Percentiles rank a stretch among this genome's conserved stretches.
Conservation (phyloP, 1,140 invertebrate species). For the Paracyclopina nana region DNA sequence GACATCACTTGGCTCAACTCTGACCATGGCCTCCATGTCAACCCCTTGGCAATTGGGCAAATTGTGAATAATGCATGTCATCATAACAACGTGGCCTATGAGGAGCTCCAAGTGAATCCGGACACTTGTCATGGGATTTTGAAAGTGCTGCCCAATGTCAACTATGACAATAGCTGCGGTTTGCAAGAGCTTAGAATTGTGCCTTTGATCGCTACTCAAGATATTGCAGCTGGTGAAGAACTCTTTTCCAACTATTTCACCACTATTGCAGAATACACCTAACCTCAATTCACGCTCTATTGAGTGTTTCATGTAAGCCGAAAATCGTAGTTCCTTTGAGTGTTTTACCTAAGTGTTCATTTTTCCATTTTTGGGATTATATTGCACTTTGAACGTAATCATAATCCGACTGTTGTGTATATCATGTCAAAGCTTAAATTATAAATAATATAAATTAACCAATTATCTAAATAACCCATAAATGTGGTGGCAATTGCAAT, state of each 20-base stretch:
- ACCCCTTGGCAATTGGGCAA: constrained; percentile 6
- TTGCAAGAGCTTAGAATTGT: not conserved
- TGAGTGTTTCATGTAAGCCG: too few species aligned
- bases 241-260: not conserved
- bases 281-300: too few species aligned
- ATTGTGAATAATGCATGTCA: not conserved
- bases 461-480: too few species aligned
- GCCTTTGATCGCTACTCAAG: not conserved
- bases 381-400: too few species aligned
- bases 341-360: too few species aligned
- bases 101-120: not conserved
- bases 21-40: not conserved
- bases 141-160: not conserved
- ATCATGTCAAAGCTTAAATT: too few species aligned
- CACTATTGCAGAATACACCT: too few species aligned
- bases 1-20: constrained; percentile 2
- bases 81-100: not conserved
- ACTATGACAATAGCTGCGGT: not conserved
- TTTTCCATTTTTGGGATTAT: too few species aligned
- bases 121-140: not conserved
- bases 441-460: too few species aligned
- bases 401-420: too few species aligned
- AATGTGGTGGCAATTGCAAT: too few species aligned
- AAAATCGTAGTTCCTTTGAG: too few species aligned
- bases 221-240: not conserved